phyloP scores from a whole-genome alignment of 2,797 vertebrate species.

The Poeciliopsis presidionis region DNA sequence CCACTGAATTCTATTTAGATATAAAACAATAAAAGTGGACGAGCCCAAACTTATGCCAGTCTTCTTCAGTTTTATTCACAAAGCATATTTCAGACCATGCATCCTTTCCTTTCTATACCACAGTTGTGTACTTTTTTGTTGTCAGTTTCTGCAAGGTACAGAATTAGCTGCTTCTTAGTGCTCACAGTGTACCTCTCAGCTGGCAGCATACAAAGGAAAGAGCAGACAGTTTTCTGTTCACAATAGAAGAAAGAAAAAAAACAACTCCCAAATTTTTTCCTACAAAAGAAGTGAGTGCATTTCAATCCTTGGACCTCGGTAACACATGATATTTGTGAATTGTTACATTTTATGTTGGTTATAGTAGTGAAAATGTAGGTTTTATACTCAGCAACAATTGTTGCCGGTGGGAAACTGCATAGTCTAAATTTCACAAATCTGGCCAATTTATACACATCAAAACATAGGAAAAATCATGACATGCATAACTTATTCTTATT shows the following conservation, averaged over 20 bases:
- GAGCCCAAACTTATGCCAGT: not conserved
- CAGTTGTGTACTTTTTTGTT: not conserved
- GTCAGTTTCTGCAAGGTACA: not conserved
- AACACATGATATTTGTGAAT: too few relatives aligned
- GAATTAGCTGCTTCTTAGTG: constrained; percentile 3
- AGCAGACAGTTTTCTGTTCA: constrained; percentile 70
- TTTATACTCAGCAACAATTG: too few relatives aligned
- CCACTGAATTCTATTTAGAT: not conserved
- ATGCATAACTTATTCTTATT: too few relatives aligned
- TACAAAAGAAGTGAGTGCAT: too few relatives aligned
- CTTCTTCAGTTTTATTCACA: not conserved
- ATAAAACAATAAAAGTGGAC: not conserved
- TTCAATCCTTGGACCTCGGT: too few relatives aligned
- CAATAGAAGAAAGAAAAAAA: constrained; percentile 22
- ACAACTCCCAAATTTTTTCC: not conserved
- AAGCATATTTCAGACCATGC: not conserved
- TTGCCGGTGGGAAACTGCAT: too few relatives aligned
- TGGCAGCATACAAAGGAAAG: not conserved
- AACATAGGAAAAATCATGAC: too few relatives aligned
- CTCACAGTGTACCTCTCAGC: constrained; percentile 10
- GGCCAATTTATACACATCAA: too few relatives aligned
- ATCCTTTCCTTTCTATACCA: not conserved
- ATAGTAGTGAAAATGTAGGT: too few relatives aligned
- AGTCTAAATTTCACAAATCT: too few relatives aligned
- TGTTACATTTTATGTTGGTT: too few relatives aligned